Evolutionary conservation across 1,140 invertebrate species (phyloP), one percentile per base, ranked within the genome.

Genomic region (Drosophila hydei): DNA sequence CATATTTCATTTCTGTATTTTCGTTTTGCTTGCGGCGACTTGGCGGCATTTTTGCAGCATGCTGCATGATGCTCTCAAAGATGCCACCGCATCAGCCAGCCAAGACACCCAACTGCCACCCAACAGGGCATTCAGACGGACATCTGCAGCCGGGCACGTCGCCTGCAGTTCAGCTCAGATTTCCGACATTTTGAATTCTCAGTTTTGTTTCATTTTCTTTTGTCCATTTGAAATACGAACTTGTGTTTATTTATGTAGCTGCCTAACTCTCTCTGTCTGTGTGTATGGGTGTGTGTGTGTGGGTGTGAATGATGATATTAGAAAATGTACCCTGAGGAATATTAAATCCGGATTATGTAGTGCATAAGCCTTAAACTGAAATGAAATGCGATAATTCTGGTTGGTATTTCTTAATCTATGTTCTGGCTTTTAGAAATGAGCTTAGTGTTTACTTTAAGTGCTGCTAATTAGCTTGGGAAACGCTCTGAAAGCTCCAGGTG

Each of bases 1-100:
- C 54, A 51, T 75, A 72, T 77, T 77, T 72, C 47, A 60, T 63
- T 62, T 65, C 64, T 62, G 30, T 79, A n/a, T 52, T 21, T 38
- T 55, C 14, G 6, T 56, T 43, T 74, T 21, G 64, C 71, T 50
- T 61, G 55, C 21, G 60, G 75, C 71, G 47, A 58, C 40, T 75
- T 62, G 50, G 25, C 27, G 38, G 27, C 64, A 68, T 61, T 69
- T 71, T n/a, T 16, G 52, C 60, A 52, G 67, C 59, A 54, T 60
- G 60, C 64, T 74, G 67, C 42, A 42, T 18, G 38, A 14, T 61
- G 63, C 65, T 51, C 54, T 51, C 36, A 73, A 38, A 55, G 48
- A 16, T 50, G 33, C 45, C 33, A 14, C n/a, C 30, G 30, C 30
- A 11, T 33, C 27, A 25, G 8, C 16, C 25, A 38, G 6, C 27